phyloP scores from a whole-genome alignment of 2,113 vertebrate species.

The Sinocyclocheilus maitianheensis region DNA sequence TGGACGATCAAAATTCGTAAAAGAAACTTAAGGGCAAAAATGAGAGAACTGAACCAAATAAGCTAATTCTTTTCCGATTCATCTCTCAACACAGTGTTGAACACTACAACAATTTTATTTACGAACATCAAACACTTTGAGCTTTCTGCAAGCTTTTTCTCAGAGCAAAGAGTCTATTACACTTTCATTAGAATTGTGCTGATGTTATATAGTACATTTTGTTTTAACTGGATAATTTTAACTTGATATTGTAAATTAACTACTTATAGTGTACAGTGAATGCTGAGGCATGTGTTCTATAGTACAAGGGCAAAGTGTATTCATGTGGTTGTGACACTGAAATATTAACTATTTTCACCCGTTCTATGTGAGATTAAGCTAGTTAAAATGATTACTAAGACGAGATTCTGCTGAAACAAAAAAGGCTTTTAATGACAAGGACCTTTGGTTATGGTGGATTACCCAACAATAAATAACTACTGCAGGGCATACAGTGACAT shows the following conservation, averaged over 20 bases:
- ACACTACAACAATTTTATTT: neutral
- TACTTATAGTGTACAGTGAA: neutral
- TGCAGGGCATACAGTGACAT: neutral
- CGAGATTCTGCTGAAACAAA: neutral
- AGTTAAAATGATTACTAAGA: constrained; percentile 4
- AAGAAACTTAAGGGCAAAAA: constrained; percentile 82
- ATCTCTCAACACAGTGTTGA: no score
- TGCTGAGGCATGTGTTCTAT: neutral
- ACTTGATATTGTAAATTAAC: constrained; percentile 24
- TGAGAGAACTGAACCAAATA: constrained; percentile 81
- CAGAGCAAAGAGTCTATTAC: neutral
- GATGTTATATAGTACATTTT: neutral
- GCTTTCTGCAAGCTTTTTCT: neutral
- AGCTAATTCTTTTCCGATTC: constrained; percentile 62
- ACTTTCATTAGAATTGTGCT: constrained; percentile 35
- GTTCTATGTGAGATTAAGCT: neutral
- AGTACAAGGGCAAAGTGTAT: constrained; percentile 5
- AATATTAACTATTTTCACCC: neutral
- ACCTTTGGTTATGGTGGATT: neutral
- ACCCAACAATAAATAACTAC: neutral
- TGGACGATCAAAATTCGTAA: constrained; percentile 95
- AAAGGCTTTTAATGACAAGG: neutral
- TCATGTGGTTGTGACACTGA: neutral
- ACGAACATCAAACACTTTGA: neutral
- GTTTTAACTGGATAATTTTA: constrained; percentile 28